Evolutionary conservation across 2,888 invertebrate genomes (phyloP).

Genomic region (Temnothorax rugatulus): DNA sequence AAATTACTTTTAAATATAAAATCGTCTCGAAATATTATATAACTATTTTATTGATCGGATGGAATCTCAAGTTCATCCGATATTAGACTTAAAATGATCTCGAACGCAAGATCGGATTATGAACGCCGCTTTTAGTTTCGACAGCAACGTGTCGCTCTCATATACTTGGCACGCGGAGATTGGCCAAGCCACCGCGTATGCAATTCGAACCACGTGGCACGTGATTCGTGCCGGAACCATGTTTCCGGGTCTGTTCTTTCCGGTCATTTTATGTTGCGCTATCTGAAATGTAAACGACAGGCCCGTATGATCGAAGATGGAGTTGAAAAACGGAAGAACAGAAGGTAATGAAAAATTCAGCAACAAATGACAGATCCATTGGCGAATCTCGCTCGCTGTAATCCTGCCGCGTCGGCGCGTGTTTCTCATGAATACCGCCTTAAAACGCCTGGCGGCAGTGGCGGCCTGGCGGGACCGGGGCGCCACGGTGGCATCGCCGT

Average conservation of each 20-base stretch:
- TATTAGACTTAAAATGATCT: too few species aligned
- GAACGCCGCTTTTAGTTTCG: neutral
- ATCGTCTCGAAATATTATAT: too few species aligned
- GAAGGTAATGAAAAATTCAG: neutral
- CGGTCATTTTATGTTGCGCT: too few species aligned
- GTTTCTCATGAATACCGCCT: neutral
- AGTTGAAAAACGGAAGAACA: neutral
- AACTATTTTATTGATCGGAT: too few species aligned
- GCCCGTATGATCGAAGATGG: too few species aligned
- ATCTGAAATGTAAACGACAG: neutral
- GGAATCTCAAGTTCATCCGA: too few species aligned
- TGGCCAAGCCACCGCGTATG: neutral
- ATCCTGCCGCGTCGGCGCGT: neutral
- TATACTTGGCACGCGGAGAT: neutral
- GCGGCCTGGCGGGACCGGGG: neutral
- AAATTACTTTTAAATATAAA: too few species aligned
- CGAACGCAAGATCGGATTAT: neutral
- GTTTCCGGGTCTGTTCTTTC: neutral
- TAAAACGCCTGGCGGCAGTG: slow-evolving; percentile 16
- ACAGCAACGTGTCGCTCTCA: neutral
- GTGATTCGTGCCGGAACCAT: neutral
- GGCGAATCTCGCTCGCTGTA: neutral
- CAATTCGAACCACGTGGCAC: neutral
- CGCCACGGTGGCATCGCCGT: slow-evolving; percentile 70
- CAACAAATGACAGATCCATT: neutral